Evolutionary conservation across 2,113 vertebrate genomes (phyloP), one percentile per base, ranked within the genome.

Genomic region (Vulpes ferrilata): DNA sequence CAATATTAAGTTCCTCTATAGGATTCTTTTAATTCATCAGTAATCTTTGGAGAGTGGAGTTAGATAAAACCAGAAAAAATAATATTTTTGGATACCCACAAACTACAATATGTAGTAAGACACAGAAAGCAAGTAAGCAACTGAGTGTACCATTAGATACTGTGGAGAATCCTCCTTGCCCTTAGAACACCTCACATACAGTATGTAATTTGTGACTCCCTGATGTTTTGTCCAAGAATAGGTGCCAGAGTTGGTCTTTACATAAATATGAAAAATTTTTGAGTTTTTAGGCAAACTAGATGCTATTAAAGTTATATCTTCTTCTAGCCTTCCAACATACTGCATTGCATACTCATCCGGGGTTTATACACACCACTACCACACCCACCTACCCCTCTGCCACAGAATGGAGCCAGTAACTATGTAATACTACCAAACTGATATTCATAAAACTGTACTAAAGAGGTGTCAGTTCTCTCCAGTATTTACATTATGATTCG

Each of bases 61-160:
- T 53, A 67, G 6, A 57, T 55, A 89, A 91, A 95, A 86, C 7
- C 20, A 80, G 23, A 94, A 94, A 90, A 94, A 43, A 51, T 60
- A 27, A 32, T 27, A 38, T 16, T 67, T 30, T 19, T 17, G 43
- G 51, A 79, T 51, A 81, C 5, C 3, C 5, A 71, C 53, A 27
- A 91, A 78, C 19, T 73, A 9, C 43, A 91, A 84, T 48, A 76
- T 53, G 22, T 38, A 88, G 20, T 25, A 93, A 96, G 48, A 76
- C 6, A 27, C 19, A 9, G 55, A 92, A 89, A 73, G 22, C 6
- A 87, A 93, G 69, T 76, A 43, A 85, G 67, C 6, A 27, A 60
- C 0, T 55, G 22, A 88, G 25, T 83, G 62, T 53, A 30, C 23
- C 4, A 7, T 85, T 67, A 90, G 7, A 83, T 64, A 53, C 57